These are phyloP conservation scores for Paralinhomoeus sp. DNA, from an alignment of 2,888 invertebrate species.

Conservation along the genomic window DNA sequence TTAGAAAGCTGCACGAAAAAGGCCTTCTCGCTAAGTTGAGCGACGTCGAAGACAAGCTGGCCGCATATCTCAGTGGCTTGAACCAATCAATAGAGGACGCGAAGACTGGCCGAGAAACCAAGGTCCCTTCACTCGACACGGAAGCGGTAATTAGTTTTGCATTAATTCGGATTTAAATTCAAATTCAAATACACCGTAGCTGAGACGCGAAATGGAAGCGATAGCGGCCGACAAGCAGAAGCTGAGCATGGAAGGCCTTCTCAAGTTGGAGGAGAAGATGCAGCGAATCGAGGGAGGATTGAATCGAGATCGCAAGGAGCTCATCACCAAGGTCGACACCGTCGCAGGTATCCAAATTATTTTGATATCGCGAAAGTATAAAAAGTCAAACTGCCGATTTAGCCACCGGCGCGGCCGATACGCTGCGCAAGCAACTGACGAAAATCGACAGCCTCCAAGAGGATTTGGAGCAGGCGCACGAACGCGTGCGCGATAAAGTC, in stretches of 20 bases:
- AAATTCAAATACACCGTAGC: too few species aligned
- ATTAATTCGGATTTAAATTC: too few species aligned
- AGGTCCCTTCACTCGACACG: conserved; percentile 16
- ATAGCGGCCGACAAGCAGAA: conserved; percentile 23
- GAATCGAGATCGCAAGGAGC: conserved; percentile 10
- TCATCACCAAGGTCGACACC: conserved; percentile 1
- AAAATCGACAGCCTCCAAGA: conserved; percentile 18
- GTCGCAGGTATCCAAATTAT: too few species aligned
- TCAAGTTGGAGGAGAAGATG: conserved; percentile 23
- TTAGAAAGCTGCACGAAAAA: conserved; percentile 21
- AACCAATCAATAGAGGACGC: conserved; percentile 19
- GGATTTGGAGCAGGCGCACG: conserved; percentile 20
- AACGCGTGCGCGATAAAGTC: conserved; percentile 16
- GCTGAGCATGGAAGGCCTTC: conserved; percentile 21
- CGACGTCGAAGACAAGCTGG: conserved; percentile 16
- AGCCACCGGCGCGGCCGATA: too few species aligned
- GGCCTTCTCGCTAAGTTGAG: conserved; percentile 17
- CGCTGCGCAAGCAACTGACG: conserved; percentile 9
- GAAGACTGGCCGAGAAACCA: conserved; percentile 14
- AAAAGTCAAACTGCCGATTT: too few species aligned
- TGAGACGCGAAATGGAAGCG: conserved; percentile 22
- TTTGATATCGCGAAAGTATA: too few species aligned
- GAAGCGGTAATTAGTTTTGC: too few species aligned
- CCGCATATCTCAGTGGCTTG: conserved; percentile 13
- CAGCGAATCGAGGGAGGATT: conserved; percentile 16